Evolutionary conservation across 1,140 invertebrate species (phyloP).

Genomic region (Drosophila grimshawi): DNA sequence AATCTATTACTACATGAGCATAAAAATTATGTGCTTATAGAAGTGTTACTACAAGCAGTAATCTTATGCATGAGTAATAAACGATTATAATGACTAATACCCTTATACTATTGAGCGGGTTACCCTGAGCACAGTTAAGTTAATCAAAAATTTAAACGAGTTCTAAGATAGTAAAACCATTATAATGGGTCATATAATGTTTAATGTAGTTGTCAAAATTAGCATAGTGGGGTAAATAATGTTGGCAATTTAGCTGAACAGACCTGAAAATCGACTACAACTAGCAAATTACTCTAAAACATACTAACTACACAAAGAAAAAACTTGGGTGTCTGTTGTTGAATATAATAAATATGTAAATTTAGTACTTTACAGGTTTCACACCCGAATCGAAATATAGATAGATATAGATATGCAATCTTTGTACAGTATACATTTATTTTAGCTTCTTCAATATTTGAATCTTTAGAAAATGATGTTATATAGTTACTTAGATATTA

Average conservation of each 20-base stretch:
- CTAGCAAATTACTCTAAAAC: background rate
- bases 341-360: too few relatives aligned
- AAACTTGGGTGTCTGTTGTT: too few relatives aligned
- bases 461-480: too few relatives aligned
- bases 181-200: background rate
- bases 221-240: background rate
- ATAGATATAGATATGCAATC: too few relatives aligned
- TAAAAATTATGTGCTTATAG: conserved; percentile 10
- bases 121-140: background rate
- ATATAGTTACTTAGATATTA: too few relatives aligned
- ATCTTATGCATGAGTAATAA: conserved; percentile 10
- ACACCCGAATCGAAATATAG: too few relatives aligned
- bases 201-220: background rate
- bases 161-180: background rate
- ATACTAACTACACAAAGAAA: too few relatives aligned
- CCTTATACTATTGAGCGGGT: background rate
- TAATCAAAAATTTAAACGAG: background rate
- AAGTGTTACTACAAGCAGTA: background rate
- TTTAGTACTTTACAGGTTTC: too few relatives aligned
- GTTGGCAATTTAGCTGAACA: too few relatives aligned
- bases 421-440: too few relatives aligned
- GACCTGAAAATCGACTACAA: too few relatives aligned
- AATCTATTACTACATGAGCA: conserved; percentile 6
- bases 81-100: conserved; percentile 9
- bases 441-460: too few relatives aligned